Evolutionary conservation across 2,113 vertebrate species (phyloP), one percentile per base, ranked within the genome.

Genomic region (Paedocypris sp.): DNA sequence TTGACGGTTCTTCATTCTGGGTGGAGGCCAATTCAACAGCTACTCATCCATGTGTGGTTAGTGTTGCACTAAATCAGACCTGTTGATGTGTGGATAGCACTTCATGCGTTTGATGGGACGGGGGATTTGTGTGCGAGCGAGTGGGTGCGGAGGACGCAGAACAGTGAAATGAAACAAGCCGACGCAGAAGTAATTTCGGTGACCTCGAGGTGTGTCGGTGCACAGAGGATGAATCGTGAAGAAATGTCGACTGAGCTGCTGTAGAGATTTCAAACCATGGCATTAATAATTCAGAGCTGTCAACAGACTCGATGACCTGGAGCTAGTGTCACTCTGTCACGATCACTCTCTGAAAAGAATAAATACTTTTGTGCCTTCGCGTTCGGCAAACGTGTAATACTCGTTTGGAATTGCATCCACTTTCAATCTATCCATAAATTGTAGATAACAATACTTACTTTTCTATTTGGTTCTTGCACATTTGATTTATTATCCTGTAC

Each of bases 21-120:
- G 50, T n/a, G n/a, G 20, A 25, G n/a, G 10, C 4, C 11, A 18
- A 48, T 5, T 46, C 43, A 68, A 33, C 9, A 50, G 68, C 58
- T 42, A 35, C 43, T 59, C 46, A 64, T 54, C 41, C 53, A 23
- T 64, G 54, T 71, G 67, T 38, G 39, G 25, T 57, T 67, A 65
- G 58, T 70, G 15, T 72, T 33, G 59, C 45, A 71, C 29, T 74
- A 62, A 71, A 73, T 75, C 72, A 80, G 46, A 49, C 33, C 68
- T 60, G 66, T 48, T 50, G 59, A 35, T 52, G 66, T 78, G 71
- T 56, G 49, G 39, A 58, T 64, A 56, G 64, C 59, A 51, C 53
- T 57, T 60, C 49, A 23, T 54, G 60, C 53, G 70, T 32, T 60
- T 75, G 45, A 53, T 70, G 69, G 42, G 42, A 59, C n/a, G 65